Base-by-base conservation (phyloP, 2,888 invertebrate species). In the Augiades crinisus region DNA sequence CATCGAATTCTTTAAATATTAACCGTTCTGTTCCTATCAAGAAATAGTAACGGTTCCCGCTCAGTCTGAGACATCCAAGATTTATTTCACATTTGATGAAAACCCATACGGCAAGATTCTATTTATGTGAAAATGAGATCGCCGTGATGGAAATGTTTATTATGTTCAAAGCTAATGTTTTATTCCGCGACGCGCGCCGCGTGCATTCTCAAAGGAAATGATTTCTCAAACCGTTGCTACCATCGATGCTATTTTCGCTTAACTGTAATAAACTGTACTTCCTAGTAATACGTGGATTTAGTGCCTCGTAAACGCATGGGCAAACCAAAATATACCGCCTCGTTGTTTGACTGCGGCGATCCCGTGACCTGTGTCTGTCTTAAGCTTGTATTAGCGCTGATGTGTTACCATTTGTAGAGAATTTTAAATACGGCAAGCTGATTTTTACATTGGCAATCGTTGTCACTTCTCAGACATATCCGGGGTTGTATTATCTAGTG, bases 171-270 rank as follows among this genome's bases (percentile, higher is more conserved):
- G 44, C 44, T 51, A 30, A 51, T 51, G 50, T 51, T 51, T 51
- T 51, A 51, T 44, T 51, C 44, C 37, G 43, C 50, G 10, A n/a
- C 36, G 19, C 30, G 24, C 36, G 16, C 36, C n/a, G 6, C 12
- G 22, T 33, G 37, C 44, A 51, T 30, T 17, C 65, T 62, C 59
- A 64, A 50, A 62, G 63, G 63, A 70, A 72, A 72, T 73, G 59
- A 70, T 67, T 69, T 72, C 68, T 68, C 62, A 62, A 64, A 64
- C 62, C 53, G 50, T 56, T 60, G 51, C 61, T 36, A 19, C 54
- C 59, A 53, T 63, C 62, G 67, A 65, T 63, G 65, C 67, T 61
- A 71, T 75, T 71, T 68, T 70, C 67, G 61, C 66, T 56, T 69
- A 70, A 68, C 70, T 68, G 67, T 70, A 63, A 31, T 47, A 16